A percentile compares a stretch with the other conserved stretches of the same genome.
Conservation (phyloP, 1,140 invertebrate species). For the Bombus picipes region DNA sequence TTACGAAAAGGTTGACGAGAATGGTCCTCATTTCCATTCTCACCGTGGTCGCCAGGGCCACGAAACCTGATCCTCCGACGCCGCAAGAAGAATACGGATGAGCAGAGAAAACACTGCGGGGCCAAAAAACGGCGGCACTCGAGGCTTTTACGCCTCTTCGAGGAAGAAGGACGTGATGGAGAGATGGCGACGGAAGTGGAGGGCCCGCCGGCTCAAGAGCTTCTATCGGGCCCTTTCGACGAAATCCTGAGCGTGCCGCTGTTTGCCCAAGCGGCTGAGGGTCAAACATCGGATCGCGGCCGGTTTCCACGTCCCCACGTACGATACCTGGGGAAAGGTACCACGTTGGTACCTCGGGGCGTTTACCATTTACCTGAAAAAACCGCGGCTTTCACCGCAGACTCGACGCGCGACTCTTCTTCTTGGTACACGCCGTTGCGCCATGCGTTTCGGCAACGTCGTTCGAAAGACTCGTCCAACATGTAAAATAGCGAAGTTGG, state of each 20-base stretch:
- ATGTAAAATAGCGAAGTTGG: too few species aligned
- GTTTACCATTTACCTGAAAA: conserved; percentile 56
- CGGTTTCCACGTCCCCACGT: conserved; percentile 49
- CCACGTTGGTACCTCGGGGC: neutral
- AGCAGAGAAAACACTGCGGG: conserved; percentile 30
- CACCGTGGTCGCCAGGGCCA: neutral
- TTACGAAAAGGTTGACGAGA: neutral
- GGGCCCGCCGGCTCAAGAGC: neutral
- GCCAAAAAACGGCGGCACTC: conserved; percentile 33
- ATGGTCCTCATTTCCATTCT: conserved; percentile 9
- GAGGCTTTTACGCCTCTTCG: conserved; percentile 41
- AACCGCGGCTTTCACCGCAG: conserved; percentile 54
- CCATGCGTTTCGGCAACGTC: neutral
- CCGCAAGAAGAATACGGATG: neutral
- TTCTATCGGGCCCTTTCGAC: conserved; percentile 67
- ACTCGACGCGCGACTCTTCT: conserved; percentile 17
- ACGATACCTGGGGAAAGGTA: conserved; percentile 47
- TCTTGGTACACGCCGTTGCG: neutral
- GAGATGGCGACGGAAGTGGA: conserved; percentile 31
- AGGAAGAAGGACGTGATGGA: conserved; percentile 7
- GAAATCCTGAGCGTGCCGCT: conserved; percentile 76
- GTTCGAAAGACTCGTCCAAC: too few species aligned
- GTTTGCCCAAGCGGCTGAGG: conserved; percentile 72
- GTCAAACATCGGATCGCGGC: conserved; percentile 75
- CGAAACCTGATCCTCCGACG: conserved; percentile 5